Evolutionary conservation across 2,113 vertebrate species (phyloP), one percentile per base, ranked within the genome.

Genomic region (Nansenia antarctica): DNA sequence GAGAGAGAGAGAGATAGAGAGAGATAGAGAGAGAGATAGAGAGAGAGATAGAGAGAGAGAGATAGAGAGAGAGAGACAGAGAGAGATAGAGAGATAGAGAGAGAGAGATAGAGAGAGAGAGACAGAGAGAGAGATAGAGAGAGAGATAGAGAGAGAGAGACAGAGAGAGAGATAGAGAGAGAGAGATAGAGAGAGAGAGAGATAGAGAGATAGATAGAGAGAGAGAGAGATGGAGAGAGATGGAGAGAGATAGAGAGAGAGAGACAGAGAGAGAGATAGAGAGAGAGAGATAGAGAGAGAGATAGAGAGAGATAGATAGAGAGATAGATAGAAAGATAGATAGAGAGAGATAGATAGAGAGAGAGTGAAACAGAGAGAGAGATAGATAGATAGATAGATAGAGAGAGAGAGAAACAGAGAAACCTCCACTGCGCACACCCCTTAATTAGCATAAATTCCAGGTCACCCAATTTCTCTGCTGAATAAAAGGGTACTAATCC

Each of bases 381-480:
- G 45, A 39, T 26, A 7, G 30, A 18, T 24, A 18, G 47, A 31
- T 15, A 9, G 8, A 9, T 0, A 67, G 18, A 59, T 42, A n/a
- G 5, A 35, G 42, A 27, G 6, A 1, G 15, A 31, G 55, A 72
- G 24, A 68, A 27, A 68, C 61, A 47, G 87, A 82, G 73, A 88
- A 85, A 87, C 85, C 86, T 87, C 83, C 84, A 85, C 68, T 79
- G 78, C 79, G 79, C 83, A 84, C 73, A 86, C 82, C 74, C 64
- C 75, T 52, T 83, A 70, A 90, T 90, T 90, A 79, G 81, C 86
- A 90, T 87, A 83, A 81, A 86, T 89, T 90, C 57, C 87, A 89
- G 89, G 89, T 90, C 89, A 90, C 87, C 89, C 86, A 89, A 80
- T 89, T 88, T 87, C 83, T 77, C 81, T 88, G 85, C 85, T 85